A percentile compares a stretch with the other conserved stretches of the same genome.
Evolutionary conservation across 1,140 invertebrate species (phyloP).

Genomic region (Cherax quadricarinatus): DNA sequence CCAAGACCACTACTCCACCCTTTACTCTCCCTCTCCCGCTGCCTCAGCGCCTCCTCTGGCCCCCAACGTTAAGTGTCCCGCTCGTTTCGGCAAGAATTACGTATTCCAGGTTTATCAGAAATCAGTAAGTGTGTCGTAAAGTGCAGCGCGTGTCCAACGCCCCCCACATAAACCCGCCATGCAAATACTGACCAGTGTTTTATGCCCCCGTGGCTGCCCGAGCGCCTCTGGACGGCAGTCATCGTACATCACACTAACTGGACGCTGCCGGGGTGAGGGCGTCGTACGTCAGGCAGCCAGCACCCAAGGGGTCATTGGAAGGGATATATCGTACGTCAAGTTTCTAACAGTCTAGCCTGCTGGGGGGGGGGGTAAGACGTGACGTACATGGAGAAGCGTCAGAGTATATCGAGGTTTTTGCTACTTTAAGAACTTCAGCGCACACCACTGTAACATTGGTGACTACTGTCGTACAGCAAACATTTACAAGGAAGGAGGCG

Average conservation of each 20-base stretch:
- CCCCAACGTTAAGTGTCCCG: background rate
- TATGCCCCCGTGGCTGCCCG: background rate
- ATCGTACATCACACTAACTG: background rate
- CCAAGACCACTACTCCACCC: background rate
- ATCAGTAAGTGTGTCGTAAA: constrained; percentile 18
- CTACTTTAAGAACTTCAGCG: too few relatives aligned
- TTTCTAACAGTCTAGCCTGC: too few relatives aligned
- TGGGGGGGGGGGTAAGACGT: too few relatives aligned
- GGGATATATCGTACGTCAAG: background rate
- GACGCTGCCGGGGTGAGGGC: background rate
- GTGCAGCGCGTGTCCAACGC: background rate
- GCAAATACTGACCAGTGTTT: constrained; percentile 10
- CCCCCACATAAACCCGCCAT: background rate
- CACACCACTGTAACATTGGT: too few relatives aligned
- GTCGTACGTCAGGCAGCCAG: background rate
- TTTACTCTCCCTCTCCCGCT: background rate
- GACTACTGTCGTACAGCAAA: too few relatives aligned
- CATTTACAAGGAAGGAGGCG: too few relatives aligned
- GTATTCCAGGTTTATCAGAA: constrained; percentile 18
- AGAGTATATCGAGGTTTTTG: too few relatives aligned
- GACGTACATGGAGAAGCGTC: too few relatives aligned
- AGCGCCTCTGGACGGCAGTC: background rate
- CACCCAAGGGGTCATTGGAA: background rate
- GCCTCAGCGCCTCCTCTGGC: background rate
- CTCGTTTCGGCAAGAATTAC: background rate